Conservation (phyloP, 1,140 invertebrate genomes). For the Drosophila mojavensis region DNA sequence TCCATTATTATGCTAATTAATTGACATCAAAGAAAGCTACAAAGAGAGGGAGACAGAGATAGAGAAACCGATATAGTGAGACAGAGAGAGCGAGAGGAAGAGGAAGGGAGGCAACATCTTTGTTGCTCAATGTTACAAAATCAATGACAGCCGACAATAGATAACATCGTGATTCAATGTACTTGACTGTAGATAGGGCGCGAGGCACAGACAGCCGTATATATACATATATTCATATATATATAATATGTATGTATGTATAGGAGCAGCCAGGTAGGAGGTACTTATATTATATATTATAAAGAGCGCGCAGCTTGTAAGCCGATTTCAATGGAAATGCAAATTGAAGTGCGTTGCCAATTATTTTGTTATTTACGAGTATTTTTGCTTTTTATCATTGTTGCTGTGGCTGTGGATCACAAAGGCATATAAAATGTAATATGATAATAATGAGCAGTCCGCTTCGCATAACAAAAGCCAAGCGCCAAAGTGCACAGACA, state of each 20-base stretch:
- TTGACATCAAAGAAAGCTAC: slow-evolving; percentile 65
- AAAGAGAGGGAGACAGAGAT: slow-evolving; percentile 16
- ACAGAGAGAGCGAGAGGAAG: slow-evolving; percentile 6
- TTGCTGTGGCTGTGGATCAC: slow-evolving; percentile 43
- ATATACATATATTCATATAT: not conserved
- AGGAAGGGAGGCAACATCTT: slow-evolving; percentile 20
- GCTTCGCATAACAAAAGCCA: slow-evolving; percentile 50
- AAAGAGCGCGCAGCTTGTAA: slow-evolving; percentile 44
- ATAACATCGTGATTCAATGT: slow-evolving; percentile 37
- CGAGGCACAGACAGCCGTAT: not conserved
- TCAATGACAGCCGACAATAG: slow-evolving; percentile 53
- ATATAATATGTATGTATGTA: not conserved
- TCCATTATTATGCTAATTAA: slow-evolving; percentile 81
- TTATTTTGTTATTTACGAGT: slow-evolving; percentile 75
- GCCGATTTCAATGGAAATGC: slow-evolving; percentile 80
- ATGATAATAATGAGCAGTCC: slow-evolving; percentile 67
- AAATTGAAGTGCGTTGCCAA: slow-evolving; percentile 75
- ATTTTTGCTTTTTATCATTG: slow-evolving; percentile 45
- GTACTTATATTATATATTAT: slow-evolving; percentile 20
- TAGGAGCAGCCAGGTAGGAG: not conserved
- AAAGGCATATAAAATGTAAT: slow-evolving; percentile 65
- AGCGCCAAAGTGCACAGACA: slow-evolving; percentile 13
- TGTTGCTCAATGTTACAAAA: slow-evolving; percentile 48
- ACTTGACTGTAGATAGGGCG: not conserved
- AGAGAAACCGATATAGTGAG: not conserved